phyloP scores from a whole-genome alignment of 2,797 vertebrate genomes.

The Simalia tracyae region DNA sequence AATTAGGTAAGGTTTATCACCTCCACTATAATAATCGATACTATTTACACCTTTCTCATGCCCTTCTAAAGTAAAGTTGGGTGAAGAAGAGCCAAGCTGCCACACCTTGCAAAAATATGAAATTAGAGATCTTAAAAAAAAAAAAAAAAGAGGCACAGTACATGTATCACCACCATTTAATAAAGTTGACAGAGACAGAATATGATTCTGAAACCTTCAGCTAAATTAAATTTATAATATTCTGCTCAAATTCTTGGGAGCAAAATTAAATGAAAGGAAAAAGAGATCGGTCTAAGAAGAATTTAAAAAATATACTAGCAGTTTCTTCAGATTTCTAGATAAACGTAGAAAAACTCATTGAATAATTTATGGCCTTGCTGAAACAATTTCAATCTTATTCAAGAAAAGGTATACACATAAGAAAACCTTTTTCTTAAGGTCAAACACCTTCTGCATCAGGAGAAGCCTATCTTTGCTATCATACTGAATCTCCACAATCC shows the following conservation, averaged over 20 bases:
- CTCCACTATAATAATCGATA: conserved; percentile 98
- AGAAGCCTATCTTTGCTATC: neutral
- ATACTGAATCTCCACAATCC: neutral
- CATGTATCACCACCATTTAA: neutral
- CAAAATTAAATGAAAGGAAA: conserved; percentile 3
- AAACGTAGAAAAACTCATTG: neutral
- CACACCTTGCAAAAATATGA: conserved; percentile 84
- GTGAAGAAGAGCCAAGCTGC: conserved; percentile 96
- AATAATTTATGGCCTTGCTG: neutral
- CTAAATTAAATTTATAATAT: neutral
- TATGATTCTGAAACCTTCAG: neutral
- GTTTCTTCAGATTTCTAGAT: conserved; percentile 10
- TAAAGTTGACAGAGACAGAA: neutral
- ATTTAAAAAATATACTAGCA: neutral
- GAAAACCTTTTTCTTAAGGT: neutral
- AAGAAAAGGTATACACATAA: neutral
- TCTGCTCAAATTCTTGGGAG: neutral
- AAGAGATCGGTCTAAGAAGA: neutral
- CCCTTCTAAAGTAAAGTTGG: conserved; percentile 97
- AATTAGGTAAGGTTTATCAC: conserved; percentile 97
- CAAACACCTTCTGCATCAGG: neutral
- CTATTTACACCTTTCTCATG: conserved; percentile 98
- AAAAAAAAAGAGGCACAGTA: neutral
- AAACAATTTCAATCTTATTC: neutral
- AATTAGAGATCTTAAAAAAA: neutral